Evolutionary conservation across 2,888 invertebrate species (phyloP).

Genomic region (Orchesellides sinensis): DNA sequence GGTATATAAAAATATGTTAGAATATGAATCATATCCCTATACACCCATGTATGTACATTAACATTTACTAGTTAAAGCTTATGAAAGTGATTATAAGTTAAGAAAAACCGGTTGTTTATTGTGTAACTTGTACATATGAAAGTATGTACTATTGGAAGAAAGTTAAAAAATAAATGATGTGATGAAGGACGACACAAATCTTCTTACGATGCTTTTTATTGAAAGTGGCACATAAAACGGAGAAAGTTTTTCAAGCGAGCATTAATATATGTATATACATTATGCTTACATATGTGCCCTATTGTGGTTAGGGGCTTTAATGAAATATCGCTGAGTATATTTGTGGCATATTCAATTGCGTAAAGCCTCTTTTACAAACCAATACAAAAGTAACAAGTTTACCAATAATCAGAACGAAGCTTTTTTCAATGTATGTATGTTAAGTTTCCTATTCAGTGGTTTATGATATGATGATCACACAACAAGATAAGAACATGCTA

Average conservation of each 20-base stretch:
- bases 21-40: too few species aligned
- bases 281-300: constrained; percentile 10
- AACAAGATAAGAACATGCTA: too few species aligned
- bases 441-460: too few species aligned
- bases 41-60: too few species aligned
- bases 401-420: constrained; percentile 30
- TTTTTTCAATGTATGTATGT: too few species aligned
- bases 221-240: neutral
- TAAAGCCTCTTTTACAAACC: constrained; percentile 24
- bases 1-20: too few species aligned
- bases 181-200: constrained; percentile 35
- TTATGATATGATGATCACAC: too few species aligned
- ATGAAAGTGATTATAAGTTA: too few species aligned
- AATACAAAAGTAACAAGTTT: constrained; percentile 31
- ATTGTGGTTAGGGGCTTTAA: constrained; percentile 4
- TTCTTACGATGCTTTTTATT: constrained; percentile 23
- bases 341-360: constrained; percentile 34
- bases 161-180: constrained; percentile 39
- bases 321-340: neutral
- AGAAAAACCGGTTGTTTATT: too few species aligned
- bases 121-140: neutral
- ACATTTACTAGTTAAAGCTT: too few species aligned
- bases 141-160: neutral
- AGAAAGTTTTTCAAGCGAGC: neutral
- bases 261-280: constrained; percentile 1